A percentile compares a stretch with the other conserved stretches of the same genome.
Conservation (phyloP, 1,140 invertebrate genomes). For the Leptopilina clavipes region DNA sequence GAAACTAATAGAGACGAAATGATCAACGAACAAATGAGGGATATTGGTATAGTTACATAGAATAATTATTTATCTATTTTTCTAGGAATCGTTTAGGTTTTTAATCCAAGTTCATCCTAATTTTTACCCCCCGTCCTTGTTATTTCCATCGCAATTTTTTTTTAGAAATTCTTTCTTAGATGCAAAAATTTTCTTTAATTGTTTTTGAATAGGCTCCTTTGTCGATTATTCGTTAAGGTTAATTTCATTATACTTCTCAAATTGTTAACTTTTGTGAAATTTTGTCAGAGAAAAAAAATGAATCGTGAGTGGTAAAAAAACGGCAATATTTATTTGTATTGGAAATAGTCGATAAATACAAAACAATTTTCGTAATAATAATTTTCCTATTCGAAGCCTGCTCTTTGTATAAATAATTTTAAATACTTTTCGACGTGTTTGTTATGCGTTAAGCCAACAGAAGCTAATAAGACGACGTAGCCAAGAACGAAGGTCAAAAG, state of each 20-base stretch:
- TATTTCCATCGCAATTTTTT: too few relatives aligned
- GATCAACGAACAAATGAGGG: not conserved
- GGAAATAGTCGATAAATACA: constrained; percentile 5
- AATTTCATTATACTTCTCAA: too few relatives aligned
- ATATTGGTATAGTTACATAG: not conserved
- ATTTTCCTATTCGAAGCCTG: constrained; percentile 62
- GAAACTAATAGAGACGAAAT: constrained; percentile 68
- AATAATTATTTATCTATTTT: not conserved
- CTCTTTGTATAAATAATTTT: constrained; percentile 68
- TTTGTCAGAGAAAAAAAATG: too few relatives aligned
- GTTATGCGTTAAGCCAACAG: constrained; percentile 72
- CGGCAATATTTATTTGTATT: constrained; percentile 26
- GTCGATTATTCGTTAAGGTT: too few relatives aligned
- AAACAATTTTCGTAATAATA: constrained; percentile 29
- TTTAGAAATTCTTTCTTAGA: too few relatives aligned
- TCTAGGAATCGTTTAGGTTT: too few relatives aligned
- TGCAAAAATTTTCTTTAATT: too few relatives aligned
- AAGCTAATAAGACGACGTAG: constrained; percentile 71
- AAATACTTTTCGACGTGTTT: constrained; percentile 73
- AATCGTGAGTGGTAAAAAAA: not conserved
- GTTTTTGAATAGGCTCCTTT: too few relatives aligned
- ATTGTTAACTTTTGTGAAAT: too few relatives aligned
- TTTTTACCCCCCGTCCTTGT: too few relatives aligned
- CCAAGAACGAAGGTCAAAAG: constrained; percentile 72
- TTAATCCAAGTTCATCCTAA: too few relatives aligned